These are phyloP conservation scores for Anguilla pacifica DNA, from an alignment of 2,797 vertebrate species.

Conservation along the genomic window DNA sequence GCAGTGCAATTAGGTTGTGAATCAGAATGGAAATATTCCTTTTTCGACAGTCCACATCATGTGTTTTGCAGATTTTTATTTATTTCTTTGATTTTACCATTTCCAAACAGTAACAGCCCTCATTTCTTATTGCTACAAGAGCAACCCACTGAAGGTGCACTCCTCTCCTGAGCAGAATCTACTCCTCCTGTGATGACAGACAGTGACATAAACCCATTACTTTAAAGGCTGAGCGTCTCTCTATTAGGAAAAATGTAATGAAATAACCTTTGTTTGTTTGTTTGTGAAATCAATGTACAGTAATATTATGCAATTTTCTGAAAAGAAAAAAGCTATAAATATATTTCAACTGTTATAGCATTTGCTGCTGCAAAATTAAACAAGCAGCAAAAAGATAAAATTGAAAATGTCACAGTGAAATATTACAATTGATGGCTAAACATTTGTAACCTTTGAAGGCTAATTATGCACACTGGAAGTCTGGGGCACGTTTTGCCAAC, in stretches of 20 bases:
- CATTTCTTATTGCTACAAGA: conserved; percentile 63
- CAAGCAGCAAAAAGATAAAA: too few species aligned
- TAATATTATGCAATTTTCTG: background rate
- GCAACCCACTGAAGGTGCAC: conserved; percentile 60
- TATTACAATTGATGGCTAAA: too few species aligned
- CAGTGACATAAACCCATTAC: conserved; percentile 60
- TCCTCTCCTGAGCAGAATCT: conserved; percentile 63
- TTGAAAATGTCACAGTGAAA: too few species aligned
- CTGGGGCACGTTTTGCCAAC: too few species aligned
- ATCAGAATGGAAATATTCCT: conserved; percentile 48
- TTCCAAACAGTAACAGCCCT: conserved; percentile 51
- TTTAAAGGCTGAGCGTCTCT: conserved; percentile 61
- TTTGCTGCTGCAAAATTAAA: too few species aligned
- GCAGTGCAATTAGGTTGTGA: conserved; percentile 40
- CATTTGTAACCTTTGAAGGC: too few species aligned
- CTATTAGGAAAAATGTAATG: conserved; percentile 52
- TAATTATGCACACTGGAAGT: too few species aligned
- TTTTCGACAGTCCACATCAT: conserved; percentile 49
- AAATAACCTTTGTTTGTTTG: conserved; percentile 46
- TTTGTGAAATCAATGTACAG: conserved; percentile 28
- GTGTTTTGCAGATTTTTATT: conserved; percentile 51
- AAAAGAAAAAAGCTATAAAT: too few species aligned
- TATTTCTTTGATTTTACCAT: conserved; percentile 41
- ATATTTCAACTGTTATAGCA: too few species aligned
- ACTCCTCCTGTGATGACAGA: conserved; percentile 62